Conservation (phyloP, 2,888 invertebrate species). For the Dolomedes plantarius region DNA sequence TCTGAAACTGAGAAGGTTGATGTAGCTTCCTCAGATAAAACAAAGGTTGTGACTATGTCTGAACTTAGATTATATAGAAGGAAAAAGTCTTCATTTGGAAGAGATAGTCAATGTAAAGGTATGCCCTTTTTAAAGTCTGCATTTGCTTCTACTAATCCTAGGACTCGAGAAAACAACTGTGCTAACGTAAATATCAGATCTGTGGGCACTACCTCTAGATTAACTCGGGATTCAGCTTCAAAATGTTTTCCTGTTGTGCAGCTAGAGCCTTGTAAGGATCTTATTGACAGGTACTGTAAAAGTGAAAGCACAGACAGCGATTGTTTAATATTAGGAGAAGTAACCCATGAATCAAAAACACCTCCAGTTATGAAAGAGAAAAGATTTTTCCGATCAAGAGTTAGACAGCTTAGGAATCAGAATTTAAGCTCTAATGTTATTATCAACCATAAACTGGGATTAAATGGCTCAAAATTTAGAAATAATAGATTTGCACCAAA, state of each 20-base stretch:
- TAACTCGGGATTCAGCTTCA: too few relatives aligned
- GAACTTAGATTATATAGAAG: conserved; percentile 11
- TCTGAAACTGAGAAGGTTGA: too few relatives aligned
- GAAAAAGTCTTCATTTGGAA: not conserved
- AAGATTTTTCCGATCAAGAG: not conserved
- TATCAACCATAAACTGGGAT: not conserved
- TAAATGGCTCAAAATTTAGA: not conserved
- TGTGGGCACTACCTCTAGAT: not conserved
- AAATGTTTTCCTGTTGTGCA: not conserved
- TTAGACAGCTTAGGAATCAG: not conserved
- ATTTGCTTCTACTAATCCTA: too few relatives aligned
- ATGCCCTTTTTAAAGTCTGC: too few relatives aligned
- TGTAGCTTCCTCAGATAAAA: too few relatives aligned
- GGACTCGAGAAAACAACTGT: too few relatives aligned
- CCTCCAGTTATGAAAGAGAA: not conserved
- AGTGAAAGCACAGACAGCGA: not conserved
- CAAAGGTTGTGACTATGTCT: not conserved
- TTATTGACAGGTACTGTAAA: not conserved
- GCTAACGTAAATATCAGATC: not conserved
- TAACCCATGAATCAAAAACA: not conserved
- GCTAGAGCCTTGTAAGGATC: not conserved
- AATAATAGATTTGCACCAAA: not conserved
- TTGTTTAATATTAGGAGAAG: not conserved
- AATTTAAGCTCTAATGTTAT: not conserved
- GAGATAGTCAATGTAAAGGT: too few relatives aligned